Percentiles rank a stretch among this genome's conserved stretches.
Evolutionary conservation across 2,888 invertebrate genomes (phyloP).

Genomic region (Eutolmus rufibarbis): DNA sequence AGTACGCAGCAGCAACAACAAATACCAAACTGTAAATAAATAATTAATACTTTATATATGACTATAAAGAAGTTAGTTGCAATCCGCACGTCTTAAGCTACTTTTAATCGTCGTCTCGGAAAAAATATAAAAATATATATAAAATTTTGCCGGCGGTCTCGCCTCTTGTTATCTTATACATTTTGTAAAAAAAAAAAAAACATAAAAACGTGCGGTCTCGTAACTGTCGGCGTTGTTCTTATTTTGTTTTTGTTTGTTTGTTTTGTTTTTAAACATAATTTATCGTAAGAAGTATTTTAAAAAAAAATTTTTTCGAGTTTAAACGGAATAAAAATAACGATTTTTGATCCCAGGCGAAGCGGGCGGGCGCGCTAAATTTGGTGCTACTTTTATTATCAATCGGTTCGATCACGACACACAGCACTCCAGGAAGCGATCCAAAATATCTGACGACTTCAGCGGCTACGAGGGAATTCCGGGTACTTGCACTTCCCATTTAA

Average conservation of each 20-base stretch:
- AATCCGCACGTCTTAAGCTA: slow-evolving; percentile 22
- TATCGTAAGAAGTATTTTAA: neutral
- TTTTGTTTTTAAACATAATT: neutral
- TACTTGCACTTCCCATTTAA: neutral
- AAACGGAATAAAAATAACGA: neutral
- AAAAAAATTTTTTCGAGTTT: neutral
- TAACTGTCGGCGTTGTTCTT: neutral
- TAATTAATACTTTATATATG: neutral
- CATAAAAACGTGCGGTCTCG: neutral
- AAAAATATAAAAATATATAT: neutral
- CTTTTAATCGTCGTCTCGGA: slow-evolving; percentile 11
- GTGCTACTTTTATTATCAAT: slow-evolving; percentile 2
- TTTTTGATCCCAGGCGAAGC: neutral
- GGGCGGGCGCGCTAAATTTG: slow-evolving; percentile 3
- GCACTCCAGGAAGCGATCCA: neutral
- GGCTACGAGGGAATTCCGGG: neutral
- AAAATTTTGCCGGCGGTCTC: neutral
- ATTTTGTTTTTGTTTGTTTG: neutral
- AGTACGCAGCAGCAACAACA: neutral
- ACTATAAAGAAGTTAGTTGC: slow-evolving; percentile 26
- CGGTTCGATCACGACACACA: neutral
- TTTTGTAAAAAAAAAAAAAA: neutral
- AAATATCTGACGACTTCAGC: neutral
- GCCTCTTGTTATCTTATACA: neutral
- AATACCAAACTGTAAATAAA: slow-evolving; percentile 38